Base-by-base conservation (phyloP, 2,888 invertebrate species). In the Ecliptopera silaceata region DNA sequence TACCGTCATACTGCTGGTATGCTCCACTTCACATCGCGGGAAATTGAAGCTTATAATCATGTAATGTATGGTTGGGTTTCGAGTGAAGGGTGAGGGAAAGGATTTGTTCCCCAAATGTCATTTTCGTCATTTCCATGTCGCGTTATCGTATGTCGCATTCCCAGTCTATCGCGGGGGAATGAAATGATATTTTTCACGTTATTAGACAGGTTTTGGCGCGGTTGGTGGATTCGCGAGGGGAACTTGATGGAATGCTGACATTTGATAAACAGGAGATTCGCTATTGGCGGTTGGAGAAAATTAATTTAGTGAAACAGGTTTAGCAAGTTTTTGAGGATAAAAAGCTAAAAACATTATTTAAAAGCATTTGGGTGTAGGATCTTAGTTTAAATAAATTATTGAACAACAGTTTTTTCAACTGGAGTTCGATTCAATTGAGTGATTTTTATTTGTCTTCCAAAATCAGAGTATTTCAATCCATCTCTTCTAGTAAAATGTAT, bases 91-190 rank as follows among this genome's bases (percentile, higher is more conserved):
- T 22, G 3, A 12, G 8, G 42, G 31, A 39, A 42, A 42, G 45
- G 17, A 56, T 59, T 56, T 65, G 56, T 63, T 48, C 38, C 57
- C 50, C 57, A 57, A 63, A 61, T 59, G 61, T 44, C 56, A 56
- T 63, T 65, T 63, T 61, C 59, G 58, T 65, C 59, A 65, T 65
- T 63, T 63, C 61, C 59, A 61, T 63, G 61, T 63, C 60, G 56
- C 56, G 63, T 60, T 61, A 65, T 63, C 65, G 53, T 57, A 44
- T 56, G 63, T 62, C 63, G 61, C 63, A 61, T 61, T 58, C 59
- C 42, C 49, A 29, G 51, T 39, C 48, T 52, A 48, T 48, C 41
- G 56, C 52, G 52, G 55, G 43, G 51, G 61, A 52, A 54, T 51
- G 43, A 50, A 50, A 60, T 56, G 59, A 59, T 63, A 55, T 59